Evolutionary conservation across 2,888 invertebrate genomes (phyloP).

Genomic region (Leptinotarsa peninsularis): DNA sequence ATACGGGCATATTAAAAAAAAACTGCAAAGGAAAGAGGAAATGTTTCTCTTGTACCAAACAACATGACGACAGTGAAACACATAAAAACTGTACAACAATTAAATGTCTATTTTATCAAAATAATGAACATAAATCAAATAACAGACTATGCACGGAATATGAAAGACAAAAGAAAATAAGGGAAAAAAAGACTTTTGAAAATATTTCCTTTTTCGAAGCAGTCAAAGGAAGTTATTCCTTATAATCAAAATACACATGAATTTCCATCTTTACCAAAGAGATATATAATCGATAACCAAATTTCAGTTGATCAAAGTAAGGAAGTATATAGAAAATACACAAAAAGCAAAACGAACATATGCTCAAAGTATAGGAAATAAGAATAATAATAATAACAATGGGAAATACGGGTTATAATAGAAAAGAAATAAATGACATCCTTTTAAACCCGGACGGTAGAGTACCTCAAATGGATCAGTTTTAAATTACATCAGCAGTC

Average conservation of each 20-base stretch:
- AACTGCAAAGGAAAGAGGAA: slow-evolving; percentile 6
- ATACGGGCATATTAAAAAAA: slow-evolving; percentile 14
- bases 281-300: no score
- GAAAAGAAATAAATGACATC: not conserved
- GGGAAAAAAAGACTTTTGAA: slow-evolving; percentile 8
- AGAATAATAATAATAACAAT: not conserved
- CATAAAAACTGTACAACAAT: not conserved
- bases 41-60: not conserved
- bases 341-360: no score
- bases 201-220: slow-evolving; percentile 14
- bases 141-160: not conserved
- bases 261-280: no score
- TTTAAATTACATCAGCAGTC: no score
- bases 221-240: no score
- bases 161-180: slow-evolving; percentile 12
- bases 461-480: not conserved
- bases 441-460: not conserved
- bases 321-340: no score
- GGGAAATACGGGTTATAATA: slow-evolving; percentile 14
- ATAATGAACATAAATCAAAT: not conserved
- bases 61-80: not conserved
- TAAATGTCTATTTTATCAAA: not conserved
- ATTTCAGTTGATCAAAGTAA: no score
- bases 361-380: not conserved
- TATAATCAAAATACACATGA: no score